Conservation (phyloP, 2,888 invertebrate species). For the Isotomurus palustris region DNA sequence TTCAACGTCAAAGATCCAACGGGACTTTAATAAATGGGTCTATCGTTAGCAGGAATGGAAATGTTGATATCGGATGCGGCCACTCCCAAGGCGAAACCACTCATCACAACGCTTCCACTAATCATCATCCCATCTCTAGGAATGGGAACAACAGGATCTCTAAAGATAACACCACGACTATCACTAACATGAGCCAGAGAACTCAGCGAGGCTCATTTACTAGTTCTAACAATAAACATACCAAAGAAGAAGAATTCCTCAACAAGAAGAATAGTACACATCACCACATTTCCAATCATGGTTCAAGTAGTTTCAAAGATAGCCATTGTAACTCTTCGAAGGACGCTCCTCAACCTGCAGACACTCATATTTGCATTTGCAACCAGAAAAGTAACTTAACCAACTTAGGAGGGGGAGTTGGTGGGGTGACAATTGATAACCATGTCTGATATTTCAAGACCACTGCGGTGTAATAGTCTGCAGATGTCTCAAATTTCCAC, state of each 20-base stretch:
- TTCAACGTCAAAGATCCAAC: slow-evolving; percentile 35
- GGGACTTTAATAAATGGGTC: slow-evolving; percentile 33
- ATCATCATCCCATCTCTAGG: slow-evolving; percentile 2
- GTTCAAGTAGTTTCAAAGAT: background rate
- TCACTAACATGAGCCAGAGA: slow-evolving; percentile 5
- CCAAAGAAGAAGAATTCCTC: slow-evolving; percentile 7
- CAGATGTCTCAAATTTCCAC: no score
- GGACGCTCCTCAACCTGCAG: slow-evolving; percentile 1
- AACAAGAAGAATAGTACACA: slow-evolving; percentile 2
- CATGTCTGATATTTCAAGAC: no score
- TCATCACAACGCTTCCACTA: no score
- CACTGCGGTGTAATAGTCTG: no score
- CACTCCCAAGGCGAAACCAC: background rate
- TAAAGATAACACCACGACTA: slow-evolving; percentile 13
- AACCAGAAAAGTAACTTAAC: slow-evolving; percentile 1
- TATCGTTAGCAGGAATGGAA: slow-evolving; percentile 32
- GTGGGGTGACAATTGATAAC: slow-evolving; percentile 5
- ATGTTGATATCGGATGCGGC: slow-evolving; percentile 2
- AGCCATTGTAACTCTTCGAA: background rate
- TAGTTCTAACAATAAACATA: slow-evolving; percentile 3
- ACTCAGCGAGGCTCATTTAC: background rate
- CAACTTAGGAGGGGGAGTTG: no score
- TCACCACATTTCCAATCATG: background rate
- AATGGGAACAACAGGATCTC: slow-evolving; percentile 17
- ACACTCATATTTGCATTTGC: slow-evolving; percentile 10